phyloP scores from a whole-genome alignment of 2,113 vertebrate genomes.

The Apus apus region DNA sequence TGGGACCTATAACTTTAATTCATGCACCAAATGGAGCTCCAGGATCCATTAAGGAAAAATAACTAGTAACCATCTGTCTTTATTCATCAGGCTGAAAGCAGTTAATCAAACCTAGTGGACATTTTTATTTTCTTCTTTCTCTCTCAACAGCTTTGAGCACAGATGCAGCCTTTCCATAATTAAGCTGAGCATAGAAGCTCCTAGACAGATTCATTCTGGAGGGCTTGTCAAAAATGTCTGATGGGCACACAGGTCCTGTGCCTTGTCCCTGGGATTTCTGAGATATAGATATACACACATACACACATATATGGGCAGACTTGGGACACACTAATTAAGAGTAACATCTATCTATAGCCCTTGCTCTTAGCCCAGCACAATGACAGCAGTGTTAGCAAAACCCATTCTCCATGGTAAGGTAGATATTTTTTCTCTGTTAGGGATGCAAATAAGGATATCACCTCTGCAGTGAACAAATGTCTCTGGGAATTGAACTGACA shows the following conservation, averaged over 20 bases:
- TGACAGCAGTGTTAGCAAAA: not conserved
- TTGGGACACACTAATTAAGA: not conserved
- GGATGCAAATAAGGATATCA: not conserved
- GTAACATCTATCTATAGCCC: not conserved
- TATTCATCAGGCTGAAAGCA: conserved; percentile 62
- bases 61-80: conserved; percentile 71
- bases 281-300: no score
- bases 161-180: conserved; percentile 74
- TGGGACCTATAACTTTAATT: conserved; percentile 59
- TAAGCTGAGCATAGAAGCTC: conserved; percentile 58
- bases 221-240: conserved; percentile 55
- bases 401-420: not conserved
- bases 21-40: conserved; percentile 52
- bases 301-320: not conserved
- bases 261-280: not conserved
- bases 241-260: conserved; percentile 12
- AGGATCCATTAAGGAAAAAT: conserved; percentile 63
- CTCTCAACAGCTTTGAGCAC: conserved; percentile 72
- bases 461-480: not conserved
- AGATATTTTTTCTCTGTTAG: not conserved
- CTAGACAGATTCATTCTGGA: conserved; percentile 55
- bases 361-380: not conserved
- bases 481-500: not conserved
- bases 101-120: conserved; percentile 72
- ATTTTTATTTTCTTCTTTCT: conserved; percentile 69